phyloP scores from a whole-genome alignment of 2,797 vertebrate genomes.

The Anolis apletophallus region DNA sequence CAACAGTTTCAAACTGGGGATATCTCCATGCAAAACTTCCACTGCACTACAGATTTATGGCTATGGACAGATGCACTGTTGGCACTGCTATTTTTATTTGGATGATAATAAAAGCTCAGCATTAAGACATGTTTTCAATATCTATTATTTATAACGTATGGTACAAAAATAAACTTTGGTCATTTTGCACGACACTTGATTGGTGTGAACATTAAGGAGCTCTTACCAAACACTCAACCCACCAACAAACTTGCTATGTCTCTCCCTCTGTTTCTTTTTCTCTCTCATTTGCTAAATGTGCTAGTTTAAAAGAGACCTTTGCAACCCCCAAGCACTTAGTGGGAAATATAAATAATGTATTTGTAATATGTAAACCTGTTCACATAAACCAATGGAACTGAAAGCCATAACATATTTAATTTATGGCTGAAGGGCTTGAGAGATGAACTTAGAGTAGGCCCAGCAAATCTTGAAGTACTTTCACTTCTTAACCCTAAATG shows the following conservation, averaged over 20 bases:
- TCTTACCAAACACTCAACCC: slow-evolving; percentile 49
- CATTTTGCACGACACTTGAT: not conserved
- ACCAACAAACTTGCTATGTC: slow-evolving; percentile 44
- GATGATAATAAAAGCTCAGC: not conserved
- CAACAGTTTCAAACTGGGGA: not conserved
- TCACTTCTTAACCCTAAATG: slow-evolving; percentile 38
- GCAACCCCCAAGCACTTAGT: slow-evolving; percentile 64
- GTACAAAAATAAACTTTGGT: slow-evolving; percentile 7
- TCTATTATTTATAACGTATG: not conserved
- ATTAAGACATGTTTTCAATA: not conserved
- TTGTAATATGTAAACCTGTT: slow-evolving; percentile 65
- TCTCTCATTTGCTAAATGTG: slow-evolving; percentile 56
- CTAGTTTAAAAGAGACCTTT: slow-evolving; percentile 60
- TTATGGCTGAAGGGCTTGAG: slow-evolving; percentile 59
- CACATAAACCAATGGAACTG: slow-evolving; percentile 64
- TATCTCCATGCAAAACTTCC: not conserved
- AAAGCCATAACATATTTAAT: slow-evolving; percentile 71
- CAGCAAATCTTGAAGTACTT: slow-evolving; percentile 53
- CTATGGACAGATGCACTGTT: not conserved
- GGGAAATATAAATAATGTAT: slow-evolving; percentile 69
- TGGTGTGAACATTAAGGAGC: slow-evolving; percentile 1
- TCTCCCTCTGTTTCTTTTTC: slow-evolving; percentile 36
- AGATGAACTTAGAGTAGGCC: slow-evolving; percentile 52
- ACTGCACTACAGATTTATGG: not conserved
- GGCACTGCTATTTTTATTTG: not conserved